Percentiles rank a stretch among this genome's conserved stretches.
Evolutionary conservation across 2,113 vertebrate genomes (phyloP).

Genomic region (Phasianus colchicus): DNA sequence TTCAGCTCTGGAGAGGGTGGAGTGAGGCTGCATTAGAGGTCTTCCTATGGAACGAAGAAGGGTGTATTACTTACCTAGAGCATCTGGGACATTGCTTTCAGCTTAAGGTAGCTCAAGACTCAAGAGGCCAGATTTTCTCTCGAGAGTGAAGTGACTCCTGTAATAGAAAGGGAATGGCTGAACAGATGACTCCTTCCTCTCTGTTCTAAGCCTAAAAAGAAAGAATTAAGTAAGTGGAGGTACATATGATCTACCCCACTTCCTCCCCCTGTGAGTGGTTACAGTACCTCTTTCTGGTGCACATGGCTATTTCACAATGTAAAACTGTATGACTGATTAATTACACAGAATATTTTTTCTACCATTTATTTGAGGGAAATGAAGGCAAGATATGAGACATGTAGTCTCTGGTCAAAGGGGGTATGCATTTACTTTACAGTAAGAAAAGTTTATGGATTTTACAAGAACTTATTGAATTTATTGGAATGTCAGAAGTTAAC

Average conservation of each 20-base stretch:
- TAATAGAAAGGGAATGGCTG: neutral
- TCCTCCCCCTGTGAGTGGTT: neutral
- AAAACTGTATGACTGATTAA: conserved; percentile 55
- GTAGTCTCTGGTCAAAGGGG: neutral
- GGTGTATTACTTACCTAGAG: neutral
- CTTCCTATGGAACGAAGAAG: neutral
- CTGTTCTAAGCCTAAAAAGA: neutral
- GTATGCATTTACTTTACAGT: neutral
- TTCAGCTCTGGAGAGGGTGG: neutral
- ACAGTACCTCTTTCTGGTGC: conserved; percentile 28
- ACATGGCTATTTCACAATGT: conserved; percentile 40
- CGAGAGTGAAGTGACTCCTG: rapidly evolving
- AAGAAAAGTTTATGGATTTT: neutral
- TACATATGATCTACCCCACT: neutral
- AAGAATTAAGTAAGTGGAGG: neutral
- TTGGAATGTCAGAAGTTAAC: neutral
- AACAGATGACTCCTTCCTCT: neutral
- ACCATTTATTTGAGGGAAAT: conserved; percentile 36
- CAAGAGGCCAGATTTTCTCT: neutral
- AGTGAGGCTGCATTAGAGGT: neutral
- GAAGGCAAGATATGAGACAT: neutral
- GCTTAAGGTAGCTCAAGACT: neutral
- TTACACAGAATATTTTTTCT: conserved; percentile 55
- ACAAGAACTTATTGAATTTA: neutral
- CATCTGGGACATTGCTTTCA: neutral